phyloP scores from a whole-genome alignment of 2,797 vertebrate genomes.

The Pagetopsis macropterus region DNA sequence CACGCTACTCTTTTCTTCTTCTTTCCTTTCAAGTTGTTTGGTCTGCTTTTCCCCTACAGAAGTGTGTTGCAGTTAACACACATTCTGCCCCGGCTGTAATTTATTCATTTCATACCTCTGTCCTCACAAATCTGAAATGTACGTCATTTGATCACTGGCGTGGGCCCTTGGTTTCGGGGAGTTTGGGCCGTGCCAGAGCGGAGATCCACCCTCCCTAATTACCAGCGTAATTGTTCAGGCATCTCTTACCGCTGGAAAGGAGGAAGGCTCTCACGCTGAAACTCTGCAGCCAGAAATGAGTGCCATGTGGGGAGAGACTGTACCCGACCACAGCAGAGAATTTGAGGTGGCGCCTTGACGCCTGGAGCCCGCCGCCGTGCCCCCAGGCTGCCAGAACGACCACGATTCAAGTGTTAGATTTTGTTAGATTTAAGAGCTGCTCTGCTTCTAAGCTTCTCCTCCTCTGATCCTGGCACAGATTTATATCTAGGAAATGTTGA shows the following conservation, averaged over 20 bases:
- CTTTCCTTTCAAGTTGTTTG: conserved; percentile 69
- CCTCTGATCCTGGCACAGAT: conserved; percentile 75
- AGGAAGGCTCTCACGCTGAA: conserved; percentile 88
- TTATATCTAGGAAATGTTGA: conserved; percentile 77
- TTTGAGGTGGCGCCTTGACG: conserved; percentile 94
- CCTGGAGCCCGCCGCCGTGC: conserved; percentile 90
- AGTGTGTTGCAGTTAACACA: conserved; percentile 65
- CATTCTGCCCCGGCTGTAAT: conserved; percentile 70
- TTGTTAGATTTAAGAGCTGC: conserved; percentile 90
- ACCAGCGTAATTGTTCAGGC: conserved; percentile 86
- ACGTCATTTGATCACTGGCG: conserved; percentile 73
- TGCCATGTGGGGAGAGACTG: conserved; percentile 92
- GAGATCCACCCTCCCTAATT: conserved; percentile 81
- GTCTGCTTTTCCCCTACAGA: conserved; percentile 66
- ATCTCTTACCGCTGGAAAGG: conserved; percentile 86
- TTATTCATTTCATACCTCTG: conserved; percentile 72
- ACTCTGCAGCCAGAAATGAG: conserved; percentile 89
- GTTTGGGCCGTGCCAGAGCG: conserved; percentile 62
- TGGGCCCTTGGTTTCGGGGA: conserved; percentile 40
- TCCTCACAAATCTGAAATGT: conserved; percentile 54
- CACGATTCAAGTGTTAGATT: conserved; percentile 91
- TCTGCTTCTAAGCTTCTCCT: conserved; percentile 73
- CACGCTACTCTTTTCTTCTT: conserved; percentile 62
- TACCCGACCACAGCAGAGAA: conserved; percentile 91
- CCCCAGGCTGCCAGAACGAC: conserved; percentile 88